Evolutionary conservation across 1,140 invertebrate species (phyloP).

Genomic region (Rhyacophila brunnea): DNA sequence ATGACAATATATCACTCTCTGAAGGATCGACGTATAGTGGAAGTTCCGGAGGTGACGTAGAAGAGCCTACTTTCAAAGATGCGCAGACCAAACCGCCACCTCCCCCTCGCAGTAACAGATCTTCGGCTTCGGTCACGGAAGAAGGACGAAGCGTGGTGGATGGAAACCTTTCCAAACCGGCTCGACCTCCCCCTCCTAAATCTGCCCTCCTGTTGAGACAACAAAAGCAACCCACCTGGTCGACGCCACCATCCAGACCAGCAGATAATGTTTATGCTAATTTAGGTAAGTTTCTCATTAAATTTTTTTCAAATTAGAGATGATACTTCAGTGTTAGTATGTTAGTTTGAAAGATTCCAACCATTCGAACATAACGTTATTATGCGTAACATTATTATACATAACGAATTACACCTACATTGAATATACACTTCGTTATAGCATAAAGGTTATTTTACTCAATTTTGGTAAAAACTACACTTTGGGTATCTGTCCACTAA

Average conservation of each 20-base stretch:
- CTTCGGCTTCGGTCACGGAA: conserved; percentile 3
- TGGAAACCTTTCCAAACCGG: conserved; percentile 57
- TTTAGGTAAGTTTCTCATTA: conserved; percentile 59
- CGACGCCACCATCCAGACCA: conserved; percentile 48
- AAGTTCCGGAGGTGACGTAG: conserved; percentile 48
- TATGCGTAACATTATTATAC: no score
- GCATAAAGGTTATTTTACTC: no score
- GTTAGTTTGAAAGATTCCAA: no score
- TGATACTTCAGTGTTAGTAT: no score
- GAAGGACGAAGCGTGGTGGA: conserved; percentile 56
- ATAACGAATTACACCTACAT: no score
- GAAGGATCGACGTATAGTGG: conserved; percentile 53
- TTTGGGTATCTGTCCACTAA: no score
- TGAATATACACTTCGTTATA: no score
- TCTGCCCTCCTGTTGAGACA: conserved; percentile 61
- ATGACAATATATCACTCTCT: conserved; percentile 39
- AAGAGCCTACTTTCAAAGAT: conserved; percentile 39
- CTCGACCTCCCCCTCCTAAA: conserved; percentile 70
- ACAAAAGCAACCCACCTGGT: conserved; percentile 58
- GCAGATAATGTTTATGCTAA: conserved; percentile 76
- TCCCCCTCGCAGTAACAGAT: conserved; percentile 46
- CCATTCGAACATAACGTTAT: no score
- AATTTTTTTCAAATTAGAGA: no score
- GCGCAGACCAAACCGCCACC: conserved; percentile 54
- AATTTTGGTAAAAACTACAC: no score